Evolutionary conservation across 2,113 vertebrate genomes (phyloP).

Genomic region (Python bivittatus): DNA sequence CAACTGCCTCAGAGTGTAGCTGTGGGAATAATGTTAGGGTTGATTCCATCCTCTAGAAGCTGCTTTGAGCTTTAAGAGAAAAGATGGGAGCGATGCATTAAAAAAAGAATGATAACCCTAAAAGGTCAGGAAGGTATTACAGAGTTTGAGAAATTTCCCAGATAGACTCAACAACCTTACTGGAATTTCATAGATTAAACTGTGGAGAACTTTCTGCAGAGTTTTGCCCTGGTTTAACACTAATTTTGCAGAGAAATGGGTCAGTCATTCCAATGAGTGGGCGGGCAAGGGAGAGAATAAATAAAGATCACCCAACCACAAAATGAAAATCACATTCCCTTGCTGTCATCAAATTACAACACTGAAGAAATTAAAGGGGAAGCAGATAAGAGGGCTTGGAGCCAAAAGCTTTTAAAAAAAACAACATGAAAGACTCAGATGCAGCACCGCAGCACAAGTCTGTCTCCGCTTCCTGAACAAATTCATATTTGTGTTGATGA

Average conservation of each 20-base stretch:
- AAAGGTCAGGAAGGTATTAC: neutral
- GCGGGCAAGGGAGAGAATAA: neutral
- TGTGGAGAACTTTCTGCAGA: neutral
- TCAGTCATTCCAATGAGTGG: neutral
- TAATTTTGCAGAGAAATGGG: constrained; percentile 11
- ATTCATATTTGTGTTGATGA: constrained; percentile 46
- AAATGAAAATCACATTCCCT: constrained; percentile 7
- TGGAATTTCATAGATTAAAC: neutral
- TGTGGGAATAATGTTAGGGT: neutral
- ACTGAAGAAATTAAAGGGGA: constrained; percentile 17
- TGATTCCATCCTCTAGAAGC: neutral
- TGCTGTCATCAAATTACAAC: constrained; percentile 38
- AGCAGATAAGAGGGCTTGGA: constrained; percentile 45
- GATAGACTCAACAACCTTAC: neutral
- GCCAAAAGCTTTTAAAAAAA: constrained; percentile 50
- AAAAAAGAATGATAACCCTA: neutral
- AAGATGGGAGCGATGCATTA: neutral
- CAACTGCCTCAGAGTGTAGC: neutral
- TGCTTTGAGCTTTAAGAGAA: neutral
- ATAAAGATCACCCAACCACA: constrained; percentile 4
- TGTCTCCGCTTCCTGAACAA: constrained; percentile 15
- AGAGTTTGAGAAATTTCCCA: neutral
- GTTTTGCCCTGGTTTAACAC: neutral
- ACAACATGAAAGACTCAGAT: constrained; percentile 56
- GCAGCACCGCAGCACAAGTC: constrained; percentile 29